Evolutionary conservation across 2,888 invertebrate genomes (phyloP).

Genomic region (Pseudanteris insignis): DNA sequence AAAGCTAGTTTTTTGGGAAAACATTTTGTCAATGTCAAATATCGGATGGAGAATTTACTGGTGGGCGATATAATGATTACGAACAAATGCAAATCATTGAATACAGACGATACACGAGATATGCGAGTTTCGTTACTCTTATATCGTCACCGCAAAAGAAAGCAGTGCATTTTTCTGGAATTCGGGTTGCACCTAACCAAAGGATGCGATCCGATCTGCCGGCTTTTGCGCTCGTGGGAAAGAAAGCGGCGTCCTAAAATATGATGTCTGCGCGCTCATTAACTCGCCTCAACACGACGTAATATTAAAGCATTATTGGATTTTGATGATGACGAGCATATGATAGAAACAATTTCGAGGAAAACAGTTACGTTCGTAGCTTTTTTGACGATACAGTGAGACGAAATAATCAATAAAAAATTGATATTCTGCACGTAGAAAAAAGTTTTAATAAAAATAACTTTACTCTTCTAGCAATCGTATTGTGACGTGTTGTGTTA

Average conservation of each 20-base stretch:
- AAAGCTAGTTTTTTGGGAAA: no score
- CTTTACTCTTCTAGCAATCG: no score
- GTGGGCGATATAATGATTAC: no score
- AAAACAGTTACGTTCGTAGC: no score
- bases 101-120: conserved; percentile 34
- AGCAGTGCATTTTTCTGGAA: conserved; percentile 38
- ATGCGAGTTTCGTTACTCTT: conserved; percentile 25
- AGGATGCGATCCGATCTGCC: conserved; percentile 27
- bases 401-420: no score
- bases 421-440: no score
- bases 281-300: conserved; percentile 31
- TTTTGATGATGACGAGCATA: conserved; percentile 39
- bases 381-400: no score
- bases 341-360: conserved; percentile 36
- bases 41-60: no score
- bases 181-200: conserved; percentile 27
- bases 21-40: no score
- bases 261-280: conserved; percentile 35
- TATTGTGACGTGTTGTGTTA: no score
- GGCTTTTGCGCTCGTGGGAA: conserved; percentile 35
- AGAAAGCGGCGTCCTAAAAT: conserved; percentile 31
- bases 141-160: conserved; percentile 16
- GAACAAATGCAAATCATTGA: no score
- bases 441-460: no score
- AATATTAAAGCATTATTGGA: conserved; percentile 42